Conservation (phyloP, 1,140 invertebrate genomes). For the Parasteatoda tepidariorum region DNA sequence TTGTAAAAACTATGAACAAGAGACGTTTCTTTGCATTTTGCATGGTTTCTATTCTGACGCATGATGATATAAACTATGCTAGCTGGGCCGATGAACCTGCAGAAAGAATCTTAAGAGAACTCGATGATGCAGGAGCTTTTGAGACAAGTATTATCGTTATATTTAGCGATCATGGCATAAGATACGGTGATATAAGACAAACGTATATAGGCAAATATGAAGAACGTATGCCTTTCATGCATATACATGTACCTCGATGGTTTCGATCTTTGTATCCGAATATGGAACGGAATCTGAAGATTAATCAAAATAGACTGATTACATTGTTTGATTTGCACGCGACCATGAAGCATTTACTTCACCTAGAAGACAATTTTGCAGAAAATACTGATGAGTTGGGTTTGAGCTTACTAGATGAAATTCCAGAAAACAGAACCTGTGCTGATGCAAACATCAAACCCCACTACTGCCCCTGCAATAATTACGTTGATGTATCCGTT, state of each 20-base stretch:
- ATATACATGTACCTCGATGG: constrained; percentile 80
- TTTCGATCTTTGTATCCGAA: constrained; percentile 72
- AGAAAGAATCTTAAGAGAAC: constrained; percentile 65
- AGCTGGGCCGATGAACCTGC: constrained; percentile 65
- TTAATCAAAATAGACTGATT: constrained; percentile 73
- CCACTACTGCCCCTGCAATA: constrained; percentile 69
- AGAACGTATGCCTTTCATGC: constrained; percentile 88
- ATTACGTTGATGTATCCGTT: not conserved
- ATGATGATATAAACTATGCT: constrained; percentile 67
- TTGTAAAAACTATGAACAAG: constrained; percentile 58
- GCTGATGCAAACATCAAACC: constrained; percentile 65
- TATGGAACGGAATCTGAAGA: constrained; percentile 76
- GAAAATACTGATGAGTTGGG: constrained; percentile 69
- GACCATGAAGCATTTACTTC: constrained; percentile 66
- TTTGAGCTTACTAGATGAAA: constrained; percentile 80
- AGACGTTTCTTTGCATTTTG: constrained; percentile 66
- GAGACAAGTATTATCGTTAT: constrained; percentile 78
- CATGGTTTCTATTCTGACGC: constrained; percentile 66
- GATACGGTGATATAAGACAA: constrained; percentile 82
- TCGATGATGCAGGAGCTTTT: constrained; percentile 64
- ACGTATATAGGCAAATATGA: constrained; percentile 88
- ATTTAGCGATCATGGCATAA: constrained; percentile 91
- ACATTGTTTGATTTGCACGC: constrained; percentile 71
- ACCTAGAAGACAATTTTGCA: constrained; percentile 64
- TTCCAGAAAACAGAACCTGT: constrained; percentile 72